phyloP scores from a whole-genome alignment of 2,113 vertebrate species.

The Stercorarius parasiticus region DNA sequence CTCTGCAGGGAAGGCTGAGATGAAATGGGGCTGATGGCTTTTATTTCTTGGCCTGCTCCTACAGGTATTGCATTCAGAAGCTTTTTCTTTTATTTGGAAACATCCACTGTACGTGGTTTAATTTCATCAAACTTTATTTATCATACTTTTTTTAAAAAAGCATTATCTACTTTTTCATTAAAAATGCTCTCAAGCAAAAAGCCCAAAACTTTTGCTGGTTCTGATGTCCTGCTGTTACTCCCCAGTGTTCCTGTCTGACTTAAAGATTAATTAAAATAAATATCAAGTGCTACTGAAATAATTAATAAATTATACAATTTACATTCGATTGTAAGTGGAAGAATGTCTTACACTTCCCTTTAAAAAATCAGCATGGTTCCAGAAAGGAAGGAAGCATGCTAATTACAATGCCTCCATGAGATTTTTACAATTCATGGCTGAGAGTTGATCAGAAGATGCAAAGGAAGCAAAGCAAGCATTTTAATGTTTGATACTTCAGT shows the following conservation, averaged over 20 bases:
- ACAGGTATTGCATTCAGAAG: background rate
- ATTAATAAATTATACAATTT: slow-evolving; percentile 71
- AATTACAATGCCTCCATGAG: slow-evolving; percentile 51
- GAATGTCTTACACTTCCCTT: slow-evolving; percentile 56
- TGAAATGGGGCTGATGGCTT: background rate
- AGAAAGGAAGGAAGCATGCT: slow-evolving; percentile 62
- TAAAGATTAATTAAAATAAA: slow-evolving; percentile 74
- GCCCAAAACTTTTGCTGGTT: background rate
- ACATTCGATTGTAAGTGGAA: slow-evolving; percentile 63
- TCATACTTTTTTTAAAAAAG: background rate
- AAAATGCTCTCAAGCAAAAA: background rate
- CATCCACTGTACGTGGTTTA: background rate
- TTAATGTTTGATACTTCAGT: slow-evolving; percentile 46
- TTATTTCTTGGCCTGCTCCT: background rate
- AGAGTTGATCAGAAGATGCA: slow-evolving; percentile 58
- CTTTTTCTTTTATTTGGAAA: background rate
- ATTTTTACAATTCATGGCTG: slow-evolving; percentile 16
- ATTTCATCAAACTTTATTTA: background rate
- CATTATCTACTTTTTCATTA: slow-evolving; percentile 9
- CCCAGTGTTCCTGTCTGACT: slow-evolving; percentile 59
- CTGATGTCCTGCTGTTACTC: slow-evolving; percentile 69
- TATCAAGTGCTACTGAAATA: slow-evolving; percentile 73
- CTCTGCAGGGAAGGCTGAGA: background rate
- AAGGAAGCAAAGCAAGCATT: slow-evolving; percentile 34
- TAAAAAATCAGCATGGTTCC: slow-evolving; percentile 68